A percentile compares a stretch with the other conserved stretches of the same genome.
Evolutionary conservation across 1,140 invertebrate species (phyloP).

Genomic region (Leucophenga varia): DNA sequence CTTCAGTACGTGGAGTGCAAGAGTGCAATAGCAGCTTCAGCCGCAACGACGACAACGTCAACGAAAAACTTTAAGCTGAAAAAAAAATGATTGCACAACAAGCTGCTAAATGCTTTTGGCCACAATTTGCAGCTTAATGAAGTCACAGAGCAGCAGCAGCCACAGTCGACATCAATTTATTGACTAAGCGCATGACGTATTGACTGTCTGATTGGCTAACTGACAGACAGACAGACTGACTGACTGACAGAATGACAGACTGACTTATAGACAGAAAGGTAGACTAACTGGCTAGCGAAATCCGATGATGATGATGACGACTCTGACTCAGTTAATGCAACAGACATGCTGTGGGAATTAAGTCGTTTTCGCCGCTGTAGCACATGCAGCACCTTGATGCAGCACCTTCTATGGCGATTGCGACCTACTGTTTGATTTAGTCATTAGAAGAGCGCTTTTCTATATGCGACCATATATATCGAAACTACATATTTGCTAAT

Average conservation of each 20-base stretch:
- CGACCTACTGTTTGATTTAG: too few species aligned
- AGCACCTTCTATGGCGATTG: constrained; percentile 38
- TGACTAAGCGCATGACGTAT: constrained; percentile 32
- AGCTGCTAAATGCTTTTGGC: constrained; percentile 11
- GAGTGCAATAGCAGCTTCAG: constrained; percentile 3
- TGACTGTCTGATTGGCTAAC: constrained; percentile 18
- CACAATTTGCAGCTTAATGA: constrained; percentile 37
- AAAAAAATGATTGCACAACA: constrained; percentile 32
- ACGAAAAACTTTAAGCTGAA: constrained; percentile 6
- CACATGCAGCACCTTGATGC: constrained; percentile 6
- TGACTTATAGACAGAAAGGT: constrained; percentile 8
- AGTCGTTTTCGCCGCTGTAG: constrained; percentile 18
- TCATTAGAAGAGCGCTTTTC: too few species aligned
- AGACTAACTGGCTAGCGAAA: not conserved
- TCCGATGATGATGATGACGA: not conserved
- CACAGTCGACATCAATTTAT: constrained; percentile 39
- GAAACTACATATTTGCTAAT: too few species aligned
- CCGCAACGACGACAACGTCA: not conserved
- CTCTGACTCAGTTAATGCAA: not conserved
- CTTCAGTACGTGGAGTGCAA: constrained; percentile 35
- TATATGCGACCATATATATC: too few species aligned
- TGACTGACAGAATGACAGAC: constrained; percentile 17
- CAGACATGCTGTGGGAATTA: constrained; percentile 44
- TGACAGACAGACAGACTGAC: constrained; percentile 5
- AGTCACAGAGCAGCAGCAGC: constrained; percentile 28